Conservation (phyloP, 2,113 vertebrate genomes). For the Pygoscelis adeliae region DNA sequence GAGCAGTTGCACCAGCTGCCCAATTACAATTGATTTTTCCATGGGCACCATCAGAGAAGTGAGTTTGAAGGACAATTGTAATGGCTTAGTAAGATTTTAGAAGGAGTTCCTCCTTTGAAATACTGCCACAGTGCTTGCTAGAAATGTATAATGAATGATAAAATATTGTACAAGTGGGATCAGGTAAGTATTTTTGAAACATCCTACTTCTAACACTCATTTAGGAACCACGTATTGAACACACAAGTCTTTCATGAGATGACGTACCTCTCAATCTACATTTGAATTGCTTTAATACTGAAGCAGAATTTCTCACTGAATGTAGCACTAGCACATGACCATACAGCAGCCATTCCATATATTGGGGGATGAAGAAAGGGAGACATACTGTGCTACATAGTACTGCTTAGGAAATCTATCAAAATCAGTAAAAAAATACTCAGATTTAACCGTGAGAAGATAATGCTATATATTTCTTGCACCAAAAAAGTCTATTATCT, state of each 20-base stretch:
- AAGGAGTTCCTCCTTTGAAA: background rate
- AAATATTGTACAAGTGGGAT: background rate
- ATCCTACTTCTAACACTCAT: background rate
- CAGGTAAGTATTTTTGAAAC: background rate
- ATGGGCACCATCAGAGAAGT: background rate
- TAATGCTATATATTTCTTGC: background rate
- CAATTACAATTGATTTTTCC: background rate
- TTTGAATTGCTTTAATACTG: background rate
- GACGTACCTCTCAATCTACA: background rate
- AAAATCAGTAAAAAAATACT: background rate
- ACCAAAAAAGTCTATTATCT: background rate
- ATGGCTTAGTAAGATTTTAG: background rate
- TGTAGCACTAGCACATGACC: background rate
- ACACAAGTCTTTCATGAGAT: background rate
- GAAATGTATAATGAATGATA: background rate
- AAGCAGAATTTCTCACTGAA: background rate
- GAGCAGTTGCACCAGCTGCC: background rate
- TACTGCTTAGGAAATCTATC: background rate
- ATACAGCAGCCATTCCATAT: background rate
- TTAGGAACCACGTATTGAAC: background rate
- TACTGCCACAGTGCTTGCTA: background rate
- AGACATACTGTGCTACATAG: background rate
- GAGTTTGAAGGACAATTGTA: background rate
- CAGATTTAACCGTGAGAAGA: background rate
- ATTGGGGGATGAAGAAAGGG: background rate